Conservation (phyloP, 2,113 vertebrate species). For the Lipophrys pholis region DNA sequence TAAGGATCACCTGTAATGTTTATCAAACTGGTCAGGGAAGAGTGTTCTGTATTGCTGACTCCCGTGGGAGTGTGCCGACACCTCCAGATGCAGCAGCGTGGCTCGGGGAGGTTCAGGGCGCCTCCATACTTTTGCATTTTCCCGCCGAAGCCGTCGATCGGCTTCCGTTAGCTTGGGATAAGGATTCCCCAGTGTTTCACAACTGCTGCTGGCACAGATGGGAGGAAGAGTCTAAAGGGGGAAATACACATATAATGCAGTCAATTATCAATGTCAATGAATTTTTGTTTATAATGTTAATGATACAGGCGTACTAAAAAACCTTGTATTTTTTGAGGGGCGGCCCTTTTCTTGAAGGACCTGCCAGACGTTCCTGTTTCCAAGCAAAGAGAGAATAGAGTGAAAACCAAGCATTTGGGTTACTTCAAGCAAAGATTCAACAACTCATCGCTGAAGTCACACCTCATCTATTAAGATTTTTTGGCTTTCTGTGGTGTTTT, state of each 20-base stretch:
- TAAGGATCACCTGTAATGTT: conserved; percentile 78
- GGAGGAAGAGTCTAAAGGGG: conserved; percentile 87
- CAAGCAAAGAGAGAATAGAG: neutral
- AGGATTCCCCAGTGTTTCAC: neutral
- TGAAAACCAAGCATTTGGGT: neutral
- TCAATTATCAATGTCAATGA: too few relatives aligned
- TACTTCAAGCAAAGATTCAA: neutral
- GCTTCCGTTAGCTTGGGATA: conserved; percentile 59
- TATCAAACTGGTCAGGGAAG: conserved; percentile 79
- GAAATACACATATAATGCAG: too few relatives aligned
- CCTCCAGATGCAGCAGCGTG: conserved; percentile 82
- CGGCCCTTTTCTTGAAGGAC: conserved; percentile 28
- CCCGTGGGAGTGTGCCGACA: conserved; percentile 87
- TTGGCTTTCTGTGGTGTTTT: conserved; percentile 14
- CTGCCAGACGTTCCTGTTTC: conserved; percentile 47
- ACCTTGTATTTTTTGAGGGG: conserved; percentile 75
- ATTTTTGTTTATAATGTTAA: neutral
- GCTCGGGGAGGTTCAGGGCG: conserved; percentile 84
- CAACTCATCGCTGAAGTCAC: neutral
- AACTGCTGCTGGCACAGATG: conserved; percentile 38
- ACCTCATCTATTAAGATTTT: conserved; percentile 38
- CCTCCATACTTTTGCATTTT: conserved; percentile 42
- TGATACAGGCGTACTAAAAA: neutral
- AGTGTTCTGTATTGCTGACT: conserved; percentile 80
- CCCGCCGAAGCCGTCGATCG: conserved; percentile 53